Evolutionary conservation across 2,888 invertebrate species (phyloP), one percentile per base, ranked within the genome.

Genomic region (Heteromyza rotundicornis): DNA sequence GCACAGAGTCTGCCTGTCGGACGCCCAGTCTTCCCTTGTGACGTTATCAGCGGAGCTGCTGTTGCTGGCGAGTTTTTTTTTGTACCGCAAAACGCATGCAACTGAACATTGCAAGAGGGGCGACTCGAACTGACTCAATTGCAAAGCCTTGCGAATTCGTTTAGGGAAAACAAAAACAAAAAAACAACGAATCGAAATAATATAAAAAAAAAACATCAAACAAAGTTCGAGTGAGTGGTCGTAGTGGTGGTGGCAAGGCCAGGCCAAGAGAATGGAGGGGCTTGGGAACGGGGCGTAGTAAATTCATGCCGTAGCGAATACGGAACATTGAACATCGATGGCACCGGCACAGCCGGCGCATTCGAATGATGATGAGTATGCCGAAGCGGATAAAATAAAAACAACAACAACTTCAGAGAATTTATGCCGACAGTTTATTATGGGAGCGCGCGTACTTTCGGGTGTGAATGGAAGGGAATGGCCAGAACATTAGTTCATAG

Each of bases 361-460:
- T 14, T 14, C 16, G 40, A 40, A 20, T 47, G 47, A 20, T n/a
- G n/a, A 19, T 47, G 47, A 47, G 20, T 40, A n/a, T 40, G 16
- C 40, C 27, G 27, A 27, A 40, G 12, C 40, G 40, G 14, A 40
- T n/a, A 40, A 40, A 40, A 40, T 3, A 40, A 47, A 40, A 40
- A 40, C 35, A 51, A 57, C 35, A 57, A 64, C 44, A 62, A 64
- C 62, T 62, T 69, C 68, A 67, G 56, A 69, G 68, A 67, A 63
- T 63, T 66, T 64, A 62, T 66, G 68, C 67, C 67, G 69, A 65
- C 68, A 66, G 63, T 65, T n/a, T 67, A 64, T 64, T 62, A 66
- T 61, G 64, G 61, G 66, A 66, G 59, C 63, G 63, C 27, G 27
- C 27, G 27, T 7, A 27, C 10, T 5, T 7, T 27, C 3, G 3